Base-by-base conservation (phyloP, 2,888 invertebrate species). In the Tinea semifulvella region DNA sequence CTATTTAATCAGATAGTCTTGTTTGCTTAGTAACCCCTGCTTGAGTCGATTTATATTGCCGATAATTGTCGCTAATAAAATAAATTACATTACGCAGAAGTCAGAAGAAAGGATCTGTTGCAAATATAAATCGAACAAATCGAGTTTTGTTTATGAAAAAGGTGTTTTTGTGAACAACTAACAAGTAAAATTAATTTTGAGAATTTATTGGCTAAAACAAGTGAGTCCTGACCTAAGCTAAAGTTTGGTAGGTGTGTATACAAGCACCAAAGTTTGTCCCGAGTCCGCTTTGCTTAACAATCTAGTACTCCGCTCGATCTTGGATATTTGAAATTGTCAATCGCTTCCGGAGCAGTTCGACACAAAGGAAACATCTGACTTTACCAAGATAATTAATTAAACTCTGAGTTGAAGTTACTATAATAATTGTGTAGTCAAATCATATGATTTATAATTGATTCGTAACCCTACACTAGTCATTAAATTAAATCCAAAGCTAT, bases 1-100 rank as follows among this genome's bases (percentile, higher is more conserved):
- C n/a, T n/a, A n/a, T 31, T 31, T 31, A 14, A 14, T 8, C 14
- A 13, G 31, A 14, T 31, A 31, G 14, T 31, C 31, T 31, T 31
- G 31, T 31, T 31, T 31, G 31, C n/a, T 31, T 14, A 5, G 13
- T 31, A 13, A 31, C 31, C 31, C 11, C 27, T 27, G 27, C n/a
- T 27, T 11, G 27, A 27, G 11, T 11, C 27, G 31, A 31, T 31
- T 31, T 31, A 31, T 31, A 31, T 31, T 11, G 31, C 14, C 31
- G 31, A 31, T 31, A 31, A 31, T 31, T 31, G 31, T 31, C 31
- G 14, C 31, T 13, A 31, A 31, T 31, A 31, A 31, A 31, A 31
- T 31, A 31, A 31, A 31, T 31, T n/a, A 13, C 31, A 13, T 4
- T 31, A 31, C 31, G 31, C 11, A 31, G 14, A 31, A 14, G 31